Evolutionary conservation across 2,113 vertebrate species (phyloP).

Genomic region (Trogon melanurus): DNA sequence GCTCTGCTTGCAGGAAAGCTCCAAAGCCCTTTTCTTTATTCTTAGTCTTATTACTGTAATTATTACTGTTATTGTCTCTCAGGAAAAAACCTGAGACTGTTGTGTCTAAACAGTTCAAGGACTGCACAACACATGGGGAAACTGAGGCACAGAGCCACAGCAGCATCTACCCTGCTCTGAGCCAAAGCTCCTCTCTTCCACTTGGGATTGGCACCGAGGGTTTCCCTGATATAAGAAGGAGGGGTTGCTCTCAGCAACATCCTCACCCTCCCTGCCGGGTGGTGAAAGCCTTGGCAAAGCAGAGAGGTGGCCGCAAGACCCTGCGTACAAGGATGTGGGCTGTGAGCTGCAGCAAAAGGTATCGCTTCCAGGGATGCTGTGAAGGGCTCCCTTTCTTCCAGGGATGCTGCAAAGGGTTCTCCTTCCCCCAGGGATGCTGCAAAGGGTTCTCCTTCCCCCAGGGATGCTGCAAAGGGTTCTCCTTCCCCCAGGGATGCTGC

Average conservation of each 20-base stretch:
- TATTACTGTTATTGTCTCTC: background rate
- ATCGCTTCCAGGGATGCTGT: background rate
- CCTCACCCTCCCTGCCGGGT: background rate
- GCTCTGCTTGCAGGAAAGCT: background rate
- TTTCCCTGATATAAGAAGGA: background rate
- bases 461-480: too few species aligned
- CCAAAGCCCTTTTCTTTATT: background rate
- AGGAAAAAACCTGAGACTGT: background rate
- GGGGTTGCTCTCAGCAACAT: background rate
- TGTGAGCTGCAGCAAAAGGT: accelerated
- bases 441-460: too few species aligned
- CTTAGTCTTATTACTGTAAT: background rate
- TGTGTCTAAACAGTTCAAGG: background rate
- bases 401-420: background rate
- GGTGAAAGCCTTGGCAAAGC: background rate
- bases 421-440: background rate
- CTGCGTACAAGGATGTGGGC: background rate
- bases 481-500: background rate
- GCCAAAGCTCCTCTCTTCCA: background rate
- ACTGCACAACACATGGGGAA: background rate
- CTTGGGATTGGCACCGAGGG: background rate
- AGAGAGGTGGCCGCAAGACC: background rate
- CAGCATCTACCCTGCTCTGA: background rate
- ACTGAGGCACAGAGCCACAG: background rate
- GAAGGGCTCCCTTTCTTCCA: background rate